A percentile compares a stretch with the other conserved stretches of the same genome.
Conservation (phyloP, 1,140 invertebrate genomes). For the Heliothis subflexa region DNA sequence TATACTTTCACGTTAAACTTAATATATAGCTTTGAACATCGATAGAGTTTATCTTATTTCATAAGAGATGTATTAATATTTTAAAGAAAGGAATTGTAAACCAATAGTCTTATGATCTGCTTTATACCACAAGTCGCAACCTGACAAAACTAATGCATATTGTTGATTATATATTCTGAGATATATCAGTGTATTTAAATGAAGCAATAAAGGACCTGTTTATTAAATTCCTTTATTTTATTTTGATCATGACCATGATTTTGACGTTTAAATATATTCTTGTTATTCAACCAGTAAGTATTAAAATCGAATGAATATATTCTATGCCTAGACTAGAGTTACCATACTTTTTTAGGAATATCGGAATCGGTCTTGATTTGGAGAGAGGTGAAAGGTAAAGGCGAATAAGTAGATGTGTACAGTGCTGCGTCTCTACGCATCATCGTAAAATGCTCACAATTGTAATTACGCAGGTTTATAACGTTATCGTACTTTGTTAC, state of each 20-base stretch:
- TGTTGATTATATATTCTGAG: slow-evolving; percentile 4
- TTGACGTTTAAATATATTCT: not conserved
- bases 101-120: slow-evolving; percentile 26
- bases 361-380: too few relatives aligned
- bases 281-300: too few relatives aligned
- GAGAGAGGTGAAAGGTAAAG: too few relatives aligned
- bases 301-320: too few relatives aligned
- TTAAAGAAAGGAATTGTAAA: slow-evolving; percentile 14
- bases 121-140: slow-evolving; percentile 13
- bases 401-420: too few relatives aligned
- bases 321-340: too few relatives aligned
- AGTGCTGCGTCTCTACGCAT: not conserved
- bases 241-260: not conserved
- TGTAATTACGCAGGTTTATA: not conserved
- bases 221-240: not conserved
- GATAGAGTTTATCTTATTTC: not conserved
- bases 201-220: slow-evolving; percentile 32
- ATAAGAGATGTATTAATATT: slow-evolving; percentile 20
- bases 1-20: not conserved
- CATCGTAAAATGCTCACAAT: not conserved
- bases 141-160: slow-evolving; percentile 3
- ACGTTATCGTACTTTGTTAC: not conserved
- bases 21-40: slow-evolving; percentile 12
- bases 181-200: slow-evolving; percentile 14
- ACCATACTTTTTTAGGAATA: too few relatives aligned